Evolutionary conservation across 2,797 vertebrate genomes (phyloP), one percentile per base, ranked within the genome.

Genomic region (Phrynocephalus guinanensis): DNA sequence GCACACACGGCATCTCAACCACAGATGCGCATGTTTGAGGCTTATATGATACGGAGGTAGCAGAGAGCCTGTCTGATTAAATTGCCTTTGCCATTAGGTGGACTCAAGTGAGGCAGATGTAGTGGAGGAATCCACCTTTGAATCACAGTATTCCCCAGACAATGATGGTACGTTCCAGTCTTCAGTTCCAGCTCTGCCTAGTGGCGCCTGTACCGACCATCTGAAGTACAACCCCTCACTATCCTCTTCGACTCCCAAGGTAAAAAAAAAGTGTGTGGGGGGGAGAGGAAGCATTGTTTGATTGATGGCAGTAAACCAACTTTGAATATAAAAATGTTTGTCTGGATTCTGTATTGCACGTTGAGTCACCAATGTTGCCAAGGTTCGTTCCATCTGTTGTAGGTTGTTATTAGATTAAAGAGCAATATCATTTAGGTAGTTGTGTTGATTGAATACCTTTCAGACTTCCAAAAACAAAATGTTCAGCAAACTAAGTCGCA

Each of bases 51-150:
- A 30, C 73, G 84, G 88, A 85, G 71, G 85, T 87, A 90, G 33
- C 75, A 89, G 66, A 87, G 72, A 93, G 90, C 87, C 79, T 86
- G 68, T 7, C 88, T 93, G 88, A 93, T 91, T 80, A 60, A 95
- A 89, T 87, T 92, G 81, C 77, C 95, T 94, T 88, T 95, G 90
- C 93, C 95, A 70, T 84, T 97, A 99, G 99, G 98, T 99, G 92
- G 98, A 99, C 92, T 96, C 97, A 83, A 92, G 95, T 0, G 98
- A 99, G 77, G 94, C 96, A 84, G 98, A 98, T 92, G 87, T 98
- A 87, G 93, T 81, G 63, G 98, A 97, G 77, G 98, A 98, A 66
- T 97, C 97, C 92, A 84, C 92, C 44, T 95, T 98, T 79, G 97
- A 97, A 88, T 97, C 94, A 0, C 95, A 95, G 60, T 98, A 95